These are phyloP conservation scores for Siderastrea radians DNA, from an alignment of 92 coral and sea anemone genomes.

Conservation along the genomic window DNA sequence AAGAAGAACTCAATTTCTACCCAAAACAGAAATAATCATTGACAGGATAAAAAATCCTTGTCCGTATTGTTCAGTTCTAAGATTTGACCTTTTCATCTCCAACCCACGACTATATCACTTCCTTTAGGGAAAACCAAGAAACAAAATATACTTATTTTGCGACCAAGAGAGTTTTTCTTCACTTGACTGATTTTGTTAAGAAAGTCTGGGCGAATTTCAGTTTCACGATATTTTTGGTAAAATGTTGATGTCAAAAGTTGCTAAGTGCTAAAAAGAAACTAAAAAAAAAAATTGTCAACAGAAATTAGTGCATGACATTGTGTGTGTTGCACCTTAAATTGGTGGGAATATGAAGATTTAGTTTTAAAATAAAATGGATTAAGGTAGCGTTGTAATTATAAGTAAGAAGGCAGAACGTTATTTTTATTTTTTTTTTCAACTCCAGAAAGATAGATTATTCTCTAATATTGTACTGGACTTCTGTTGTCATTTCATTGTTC, in stretches of 20 bases:
- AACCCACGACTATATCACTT: not conserved
- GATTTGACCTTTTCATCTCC: conserved; percentile 33
- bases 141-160: not conserved
- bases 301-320: too few relatives aligned
- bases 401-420: too few relatives aligned
- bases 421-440: not conserved
- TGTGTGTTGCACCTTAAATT: not conserved
- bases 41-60: not conserved
- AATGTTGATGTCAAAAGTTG: not conserved
- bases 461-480: not conserved
- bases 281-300: not conserved
- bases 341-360: not conserved
- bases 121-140: not conserved
- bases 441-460: not conserved
- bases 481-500: not conserved
- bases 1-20: not conserved
- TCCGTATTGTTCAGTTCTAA: not conserved
- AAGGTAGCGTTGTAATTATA: not conserved
- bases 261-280: not conserved
- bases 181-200: not conserved
- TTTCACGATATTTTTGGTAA: not conserved
- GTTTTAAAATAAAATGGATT: not conserved
- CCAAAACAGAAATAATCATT: not conserved
- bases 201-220: not conserved
- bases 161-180: not conserved